Conservation (phyloP, 2,888 invertebrate genomes). For the Eupithecia subumbrata region DNA sequence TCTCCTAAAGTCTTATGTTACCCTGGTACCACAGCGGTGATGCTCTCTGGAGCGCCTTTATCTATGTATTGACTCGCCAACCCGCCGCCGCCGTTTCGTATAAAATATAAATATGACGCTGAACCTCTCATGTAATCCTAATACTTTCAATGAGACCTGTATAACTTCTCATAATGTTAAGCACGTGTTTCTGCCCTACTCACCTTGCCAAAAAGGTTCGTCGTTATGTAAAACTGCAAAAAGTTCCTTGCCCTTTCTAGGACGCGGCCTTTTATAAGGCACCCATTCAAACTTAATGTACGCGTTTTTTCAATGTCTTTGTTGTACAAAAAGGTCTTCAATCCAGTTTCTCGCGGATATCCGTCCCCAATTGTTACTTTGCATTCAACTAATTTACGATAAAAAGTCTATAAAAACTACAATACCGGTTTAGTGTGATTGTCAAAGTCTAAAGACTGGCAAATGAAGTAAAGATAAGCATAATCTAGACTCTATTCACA, state of each 20-base stretch:
- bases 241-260: not conserved
- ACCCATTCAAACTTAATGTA: not conserved
- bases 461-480: slow-evolving; percentile 19
- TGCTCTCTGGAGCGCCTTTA: too few species aligned
- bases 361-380: slow-evolving; percentile 12
- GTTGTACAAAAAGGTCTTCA: slow-evolving; percentile 20
- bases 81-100: too few species aligned
- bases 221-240: not conserved
- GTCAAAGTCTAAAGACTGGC: slow-evolving; percentile 14
- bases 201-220: not conserved
- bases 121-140: too few species aligned
- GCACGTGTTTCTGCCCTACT: not conserved
- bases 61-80: too few species aligned
- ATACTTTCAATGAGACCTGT: too few species aligned
- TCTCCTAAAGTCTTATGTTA: too few species aligned
- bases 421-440: slow-evolving; percentile 22
- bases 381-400: slow-evolving; percentile 13
- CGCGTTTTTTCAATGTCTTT: slow-evolving; percentile 1
- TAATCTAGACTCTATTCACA: not conserved
- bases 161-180: too few species aligned
- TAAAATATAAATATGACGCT: too few species aligned
- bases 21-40: too few species aligned
- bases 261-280: not conserved
- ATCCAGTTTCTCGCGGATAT: slow-evolving; percentile 25
- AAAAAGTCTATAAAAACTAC: slow-evolving; percentile 27